A percentile compares a stretch with the other conserved stretches of the same genome.
These are phyloP conservation scores for Smutsia gigantea DNA, from an alignment of 2,797 vertebrate species.

Conservation along the genomic window DNA sequence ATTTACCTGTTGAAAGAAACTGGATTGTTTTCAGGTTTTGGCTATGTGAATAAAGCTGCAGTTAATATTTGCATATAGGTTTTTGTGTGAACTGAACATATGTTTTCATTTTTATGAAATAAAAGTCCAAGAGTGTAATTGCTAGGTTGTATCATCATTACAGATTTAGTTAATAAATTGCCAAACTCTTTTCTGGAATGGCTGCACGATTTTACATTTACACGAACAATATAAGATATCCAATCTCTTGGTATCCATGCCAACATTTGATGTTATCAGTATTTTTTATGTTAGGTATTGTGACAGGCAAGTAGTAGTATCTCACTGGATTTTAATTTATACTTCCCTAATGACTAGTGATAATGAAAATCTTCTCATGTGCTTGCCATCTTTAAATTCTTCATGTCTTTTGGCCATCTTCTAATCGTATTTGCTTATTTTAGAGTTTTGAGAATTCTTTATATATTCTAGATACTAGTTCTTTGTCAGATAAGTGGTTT, in stretches of 20 bases:
- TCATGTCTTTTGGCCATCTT: background rate
- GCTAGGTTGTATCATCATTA: background rate
- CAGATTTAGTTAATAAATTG: background rate
- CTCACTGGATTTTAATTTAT: background rate
- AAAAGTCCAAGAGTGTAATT: background rate
- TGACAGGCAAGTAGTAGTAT: background rate
- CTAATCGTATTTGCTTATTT: background rate
- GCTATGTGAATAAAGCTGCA: background rate
- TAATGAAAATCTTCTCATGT: background rate
- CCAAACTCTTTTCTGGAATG: background rate
- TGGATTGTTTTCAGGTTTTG: background rate
- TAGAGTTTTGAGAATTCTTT: constrained; percentile 14
- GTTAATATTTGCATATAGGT: background rate
- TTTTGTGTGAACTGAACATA: background rate
- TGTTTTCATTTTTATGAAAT: background rate
- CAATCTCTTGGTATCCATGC: background rate
- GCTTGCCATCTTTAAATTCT: background rate
- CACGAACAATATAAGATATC: background rate
- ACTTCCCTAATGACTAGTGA: background rate
- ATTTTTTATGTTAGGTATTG: background rate
- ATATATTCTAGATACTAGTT: background rate
- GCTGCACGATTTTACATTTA: background rate
- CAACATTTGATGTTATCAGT: background rate
- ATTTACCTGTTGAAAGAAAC: background rate
- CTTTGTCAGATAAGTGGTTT: background rate